These are phyloP conservation scores for Agapetus fuscipes DNA, from an alignment of 2,888 invertebrate genomes.

Conservation along the genomic window DNA sequence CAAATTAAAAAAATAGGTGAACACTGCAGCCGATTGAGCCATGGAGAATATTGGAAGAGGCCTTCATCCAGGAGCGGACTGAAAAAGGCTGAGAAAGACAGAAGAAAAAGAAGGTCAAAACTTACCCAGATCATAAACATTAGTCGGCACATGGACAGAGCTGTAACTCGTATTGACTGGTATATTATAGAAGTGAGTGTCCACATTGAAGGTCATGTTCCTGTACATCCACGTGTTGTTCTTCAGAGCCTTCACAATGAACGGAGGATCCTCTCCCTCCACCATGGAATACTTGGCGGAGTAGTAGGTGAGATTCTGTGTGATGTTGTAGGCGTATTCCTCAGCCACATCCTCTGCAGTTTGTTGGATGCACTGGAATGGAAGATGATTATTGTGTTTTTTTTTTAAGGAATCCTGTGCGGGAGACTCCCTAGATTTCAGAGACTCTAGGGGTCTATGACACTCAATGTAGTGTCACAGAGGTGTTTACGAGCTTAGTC, in stretches of 20 bases:
- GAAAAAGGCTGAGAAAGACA: too few relatives aligned
- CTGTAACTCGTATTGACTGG: conserved; percentile 70
- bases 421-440: too few relatives aligned
- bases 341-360: conserved; percentile 60
- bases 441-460: too few relatives aligned
- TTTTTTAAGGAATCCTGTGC: too few relatives aligned
- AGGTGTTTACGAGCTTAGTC: too few relatives aligned
- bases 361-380: conserved; percentile 61
- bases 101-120: too few relatives aligned
- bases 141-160: conserved; percentile 90
- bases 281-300: conserved; percentile 71
- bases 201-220: conserved; percentile 52
- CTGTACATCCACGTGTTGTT: conserved; percentile 35
- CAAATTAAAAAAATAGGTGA: too few relatives aligned
- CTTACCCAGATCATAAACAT: conserved; percentile 77
- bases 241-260: conserved; percentile 26
- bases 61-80: too few relatives aligned
- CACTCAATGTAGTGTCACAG: too few relatives aligned
- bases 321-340: conserved; percentile 44
- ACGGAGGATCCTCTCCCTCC: conserved; percentile 27
- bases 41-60: too few relatives aligned
- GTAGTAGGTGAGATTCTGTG: conserved; percentile 51
- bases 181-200: conserved; percentile 79
- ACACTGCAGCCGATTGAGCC: too few relatives aligned
- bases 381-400: conserved; percentile 8